These are phyloP conservation scores for Amyelois transitella DNA, from an alignment of 1,140 invertebrate species.

Conservation along the genomic window DNA sequence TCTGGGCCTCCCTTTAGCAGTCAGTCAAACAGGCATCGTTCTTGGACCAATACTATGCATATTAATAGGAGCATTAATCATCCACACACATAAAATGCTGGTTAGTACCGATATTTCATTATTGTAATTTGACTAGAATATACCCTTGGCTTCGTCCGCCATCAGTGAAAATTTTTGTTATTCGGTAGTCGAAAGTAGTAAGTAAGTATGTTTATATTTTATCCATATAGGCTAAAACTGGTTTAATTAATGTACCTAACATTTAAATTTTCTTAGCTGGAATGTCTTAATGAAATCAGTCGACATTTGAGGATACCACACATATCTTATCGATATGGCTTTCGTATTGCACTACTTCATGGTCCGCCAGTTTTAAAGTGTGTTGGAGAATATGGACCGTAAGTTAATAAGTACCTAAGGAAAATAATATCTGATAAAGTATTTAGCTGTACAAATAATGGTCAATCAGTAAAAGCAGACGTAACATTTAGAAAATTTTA, in stretches of 20 bases:
- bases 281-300: conserved; percentile 46
- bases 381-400: conserved; percentile 36
- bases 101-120: conserved; percentile 16
- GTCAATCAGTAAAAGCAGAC: too few relatives aligned
- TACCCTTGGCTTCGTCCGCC: too few relatives aligned
- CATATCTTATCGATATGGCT: conserved; percentile 50
- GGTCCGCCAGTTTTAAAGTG: conserved; percentile 27
- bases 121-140: too few relatives aligned
- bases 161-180: too few relatives aligned
- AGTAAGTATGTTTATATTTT: background rate
- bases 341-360: conserved; percentile 41
- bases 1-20: conserved; percentile 38
- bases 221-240: background rate
- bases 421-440: background rate
- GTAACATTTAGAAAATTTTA: too few relatives aligned
- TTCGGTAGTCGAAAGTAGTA: too few relatives aligned
- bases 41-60: conserved; percentile 38
- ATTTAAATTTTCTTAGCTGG: conserved; percentile 23
- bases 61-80: conserved; percentile 27
- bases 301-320: conserved; percentile 40
- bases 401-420: conserved; percentile 14
- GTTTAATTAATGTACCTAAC: too few relatives aligned
- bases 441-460: too few relatives aligned
- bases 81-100: conserved; percentile 39
- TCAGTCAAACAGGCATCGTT: conserved; percentile 47